Base-by-base conservation (phyloP, 2,888 invertebrate species). In the Chalcosyrphus nemorum region DNA sequence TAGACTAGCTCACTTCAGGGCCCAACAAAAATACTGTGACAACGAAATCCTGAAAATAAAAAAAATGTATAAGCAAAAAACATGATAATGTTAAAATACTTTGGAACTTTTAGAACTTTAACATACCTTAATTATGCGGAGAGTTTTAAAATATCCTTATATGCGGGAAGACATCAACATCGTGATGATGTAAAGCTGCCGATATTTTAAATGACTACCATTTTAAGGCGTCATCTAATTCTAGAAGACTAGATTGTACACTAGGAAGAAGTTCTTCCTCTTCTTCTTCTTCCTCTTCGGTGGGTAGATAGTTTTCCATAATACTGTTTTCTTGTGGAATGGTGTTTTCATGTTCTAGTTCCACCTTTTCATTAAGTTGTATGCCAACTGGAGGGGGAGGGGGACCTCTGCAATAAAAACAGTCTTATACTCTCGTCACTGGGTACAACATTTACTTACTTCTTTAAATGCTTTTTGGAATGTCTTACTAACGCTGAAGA, bases 401-500 rank as follows among this genome's bases (percentile, higher is more conserved):
- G 32, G 81, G 63, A 21, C 80, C 80, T 45, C 84, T 80, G 17
- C 17, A 77, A 68, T 15, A 27, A 2, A 1, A n/a, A 15, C 21
- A 13, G 13, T 9, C 19, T 19, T 6, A 17, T 2, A 41, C 2
- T 0, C 19, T 4, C 7, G 19, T 11, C 13, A 19, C n/a, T 24
- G 4, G 4, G 29, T 11, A 5, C 6, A 3, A 17, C 1, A 24
- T 81, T 13, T 41, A 56, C 21, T 74, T 45, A 85, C 81, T 57
- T 72, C 57, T 81, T 86, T 27, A 82, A 59, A 76, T 88, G 88
- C 54, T 87, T 87, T 66, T 88, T 88, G 85, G 87, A 87, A 66
- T 89, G 88, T 15, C 88, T 84, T 5, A 81, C 87, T n/a, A 89
- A 66, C 4, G 88, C 87, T 27, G 88, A 88, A 3, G 88, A 88